Conservation (phyloP, 2,888 invertebrate genomes). For the Athripsodes cinereus region DNA sequence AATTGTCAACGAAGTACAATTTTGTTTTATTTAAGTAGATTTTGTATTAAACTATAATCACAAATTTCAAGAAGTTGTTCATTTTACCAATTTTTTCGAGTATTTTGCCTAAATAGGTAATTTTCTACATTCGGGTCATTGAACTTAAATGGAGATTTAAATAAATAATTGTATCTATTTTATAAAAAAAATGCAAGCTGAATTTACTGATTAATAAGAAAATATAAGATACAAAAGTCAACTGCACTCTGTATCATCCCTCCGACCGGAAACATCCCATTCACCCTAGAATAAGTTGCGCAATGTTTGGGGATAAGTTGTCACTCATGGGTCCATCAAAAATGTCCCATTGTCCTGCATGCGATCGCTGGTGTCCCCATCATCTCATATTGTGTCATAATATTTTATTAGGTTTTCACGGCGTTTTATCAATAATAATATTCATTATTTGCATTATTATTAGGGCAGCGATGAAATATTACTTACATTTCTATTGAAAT, state of each 20-base stretch:
- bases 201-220: no score
- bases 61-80: no score
- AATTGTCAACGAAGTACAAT: no score
- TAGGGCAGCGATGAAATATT: constrained; percentile 5
- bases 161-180: no score
- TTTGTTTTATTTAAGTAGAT: no score
- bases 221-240: constrained; percentile 3
- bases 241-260: constrained; percentile 3
- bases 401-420: constrained; percentile 25
- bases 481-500: background rate
- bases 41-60: no score
- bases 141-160: no score
- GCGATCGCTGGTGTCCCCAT: constrained; percentile 9
- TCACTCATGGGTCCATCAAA: constrained; percentile 27
- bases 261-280: constrained; percentile 15
- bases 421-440: background rate
- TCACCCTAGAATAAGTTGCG: constrained; percentile 6
- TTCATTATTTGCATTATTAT: constrained; percentile 27
- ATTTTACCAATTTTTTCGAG: no score
- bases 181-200: no score
- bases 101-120: no score
- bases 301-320: constrained; percentile 14
- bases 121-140: no score
- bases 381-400: constrained; percentile 21
- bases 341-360: constrained; percentile 22